Percentiles rank a stretch among this genome's conserved stretches.
These are phyloP conservation scores for Odontamblyopus rebecca DNA, from an alignment of 2,797 vertebrate genomes.

Conservation along the genomic window DNA sequence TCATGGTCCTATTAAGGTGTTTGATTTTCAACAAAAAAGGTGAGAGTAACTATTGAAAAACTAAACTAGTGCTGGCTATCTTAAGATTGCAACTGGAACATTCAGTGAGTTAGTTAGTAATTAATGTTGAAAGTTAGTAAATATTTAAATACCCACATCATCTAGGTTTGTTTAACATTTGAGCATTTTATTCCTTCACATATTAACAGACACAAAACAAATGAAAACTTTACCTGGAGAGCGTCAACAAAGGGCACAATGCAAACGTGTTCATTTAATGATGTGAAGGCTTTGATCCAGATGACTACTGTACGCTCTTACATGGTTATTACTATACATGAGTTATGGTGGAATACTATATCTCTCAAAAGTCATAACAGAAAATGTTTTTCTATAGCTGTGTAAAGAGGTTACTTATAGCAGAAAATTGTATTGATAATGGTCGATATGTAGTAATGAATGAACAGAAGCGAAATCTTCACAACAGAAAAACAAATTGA, in stretches of 20 bases:
- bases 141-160: not conserved
- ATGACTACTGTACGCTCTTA: constrained; percentile 27
- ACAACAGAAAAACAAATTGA: constrained; percentile 61
- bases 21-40: no score
- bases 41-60: no score
- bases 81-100: no score
- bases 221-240: constrained; percentile 58
- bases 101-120: no score
- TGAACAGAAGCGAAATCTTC: constrained; percentile 54
- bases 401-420: constrained; percentile 36
- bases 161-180: constrained; percentile 34
- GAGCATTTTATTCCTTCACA: constrained; percentile 73
- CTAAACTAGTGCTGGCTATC: no score
- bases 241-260: constrained; percentile 56
- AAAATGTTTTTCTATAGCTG: constrained; percentile 53
- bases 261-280: constrained; percentile 38
- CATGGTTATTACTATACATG: constrained; percentile 43
- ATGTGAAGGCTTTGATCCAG: constrained; percentile 36
- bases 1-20: no score
- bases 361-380: constrained; percentile 39
- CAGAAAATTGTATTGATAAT: constrained; percentile 27
- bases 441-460: constrained; percentile 24
- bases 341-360: constrained; percentile 36
- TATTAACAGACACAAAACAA: constrained; percentile 62
- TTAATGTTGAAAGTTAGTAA: no score